Evolutionary conservation across 1,140 invertebrate species (phyloP).

Genomic region (Tyrophagus putrescentiae): DNA sequence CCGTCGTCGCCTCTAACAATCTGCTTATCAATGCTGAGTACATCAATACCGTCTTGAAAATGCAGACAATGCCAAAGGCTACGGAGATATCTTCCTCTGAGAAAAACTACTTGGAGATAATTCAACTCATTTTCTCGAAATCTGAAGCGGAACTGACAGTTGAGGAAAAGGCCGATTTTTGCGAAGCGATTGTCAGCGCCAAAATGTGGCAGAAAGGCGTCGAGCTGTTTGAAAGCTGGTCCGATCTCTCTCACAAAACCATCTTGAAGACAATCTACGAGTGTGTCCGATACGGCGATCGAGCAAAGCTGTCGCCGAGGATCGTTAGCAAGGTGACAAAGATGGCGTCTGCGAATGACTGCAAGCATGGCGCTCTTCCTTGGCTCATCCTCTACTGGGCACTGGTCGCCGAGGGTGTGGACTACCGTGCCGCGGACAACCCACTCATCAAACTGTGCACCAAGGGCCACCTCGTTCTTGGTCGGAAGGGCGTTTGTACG

Average conservation of each 20-base stretch:
- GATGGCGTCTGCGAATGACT: slow-evolving; percentile 6
- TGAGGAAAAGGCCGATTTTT: slow-evolving; percentile 12
- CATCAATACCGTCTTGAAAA: slow-evolving; percentile 18
- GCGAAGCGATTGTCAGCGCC: slow-evolving; percentile 15
- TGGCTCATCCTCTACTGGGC: slow-evolving; percentile 17
- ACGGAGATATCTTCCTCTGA: not conserved
- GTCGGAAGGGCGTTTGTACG: slow-evolving; percentile 17
- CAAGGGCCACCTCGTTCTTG: slow-evolving; percentile 16
- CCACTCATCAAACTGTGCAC: slow-evolving; percentile 12
- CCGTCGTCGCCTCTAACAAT: slow-evolving; percentile 19
- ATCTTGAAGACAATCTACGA: not conserved
- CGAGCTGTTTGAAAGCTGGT: slow-evolving; percentile 18
- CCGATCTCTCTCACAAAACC: slow-evolving; percentile 4
- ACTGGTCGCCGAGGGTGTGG: not conserved
- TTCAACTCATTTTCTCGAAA: slow-evolving; percentile 16
- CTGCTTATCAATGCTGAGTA: not conserved
- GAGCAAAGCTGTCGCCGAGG: not conserved
- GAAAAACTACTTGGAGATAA: slow-evolving; percentile 18
- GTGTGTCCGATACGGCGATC: not conserved
- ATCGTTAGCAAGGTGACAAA: slow-evolving; percentile 15
- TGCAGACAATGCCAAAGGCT: not conserved
- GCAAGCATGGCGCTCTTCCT: not conserved
- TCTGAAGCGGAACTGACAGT: slow-evolving; percentile 18
- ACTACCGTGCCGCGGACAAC: not conserved
- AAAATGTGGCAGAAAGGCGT: slow-evolving; percentile 22